Evolutionary conservation across 2,888 invertebrate species (phyloP).

Genomic region (Incurvaria masculella): DNA sequence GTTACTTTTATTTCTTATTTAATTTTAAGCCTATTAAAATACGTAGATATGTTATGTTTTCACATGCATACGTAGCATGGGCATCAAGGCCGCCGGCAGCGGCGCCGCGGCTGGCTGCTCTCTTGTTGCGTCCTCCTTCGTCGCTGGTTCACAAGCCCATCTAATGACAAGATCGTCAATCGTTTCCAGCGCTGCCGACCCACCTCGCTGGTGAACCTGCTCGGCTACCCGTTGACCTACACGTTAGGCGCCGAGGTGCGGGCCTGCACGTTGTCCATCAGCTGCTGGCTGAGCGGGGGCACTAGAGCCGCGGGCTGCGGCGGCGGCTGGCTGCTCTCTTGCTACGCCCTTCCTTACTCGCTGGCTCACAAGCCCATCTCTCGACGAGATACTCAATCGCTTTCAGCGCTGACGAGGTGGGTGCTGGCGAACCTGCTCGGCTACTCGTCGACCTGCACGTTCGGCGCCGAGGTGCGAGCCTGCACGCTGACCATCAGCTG

Average conservation of each 20-base stretch:
- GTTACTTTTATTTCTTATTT: background rate
- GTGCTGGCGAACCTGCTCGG: slow-evolving; percentile 58
- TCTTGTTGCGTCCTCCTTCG: too few relatives aligned
- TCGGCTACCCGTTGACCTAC: slow-evolving; percentile 59
- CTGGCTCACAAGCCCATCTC: background rate
- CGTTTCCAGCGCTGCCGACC: too few relatives aligned
- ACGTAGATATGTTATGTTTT: too few relatives aligned
- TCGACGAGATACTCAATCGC: background rate
- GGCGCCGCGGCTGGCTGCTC: too few relatives aligned
- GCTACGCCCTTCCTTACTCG: slow-evolving; percentile 45
- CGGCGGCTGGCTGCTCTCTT: slow-evolving; percentile 68
- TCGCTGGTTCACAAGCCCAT: too few relatives aligned
- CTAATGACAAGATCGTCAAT: too few relatives aligned
- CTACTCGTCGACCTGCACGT: slow-evolving; percentile 54
- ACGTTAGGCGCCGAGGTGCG: slow-evolving; percentile 54
- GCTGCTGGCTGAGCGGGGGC: slow-evolving; percentile 75
- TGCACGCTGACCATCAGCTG: slow-evolving; percentile 71
- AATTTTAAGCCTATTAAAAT: too few relatives aligned
- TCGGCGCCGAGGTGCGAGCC: slow-evolving; percentile 56
- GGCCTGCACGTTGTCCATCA: slow-evolving; percentile 66
- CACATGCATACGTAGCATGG: too few relatives aligned
- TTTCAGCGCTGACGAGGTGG: slow-evolving; percentile 40
- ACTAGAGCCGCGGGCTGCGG: slow-evolving; percentile 64
- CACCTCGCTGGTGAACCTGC: slow-evolving; percentile 53
- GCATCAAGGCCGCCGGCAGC: too few relatives aligned